Evolutionary conservation across 2,113 vertebrate genomes (phyloP).

Genomic region (Platycercus adscitus): DNA sequence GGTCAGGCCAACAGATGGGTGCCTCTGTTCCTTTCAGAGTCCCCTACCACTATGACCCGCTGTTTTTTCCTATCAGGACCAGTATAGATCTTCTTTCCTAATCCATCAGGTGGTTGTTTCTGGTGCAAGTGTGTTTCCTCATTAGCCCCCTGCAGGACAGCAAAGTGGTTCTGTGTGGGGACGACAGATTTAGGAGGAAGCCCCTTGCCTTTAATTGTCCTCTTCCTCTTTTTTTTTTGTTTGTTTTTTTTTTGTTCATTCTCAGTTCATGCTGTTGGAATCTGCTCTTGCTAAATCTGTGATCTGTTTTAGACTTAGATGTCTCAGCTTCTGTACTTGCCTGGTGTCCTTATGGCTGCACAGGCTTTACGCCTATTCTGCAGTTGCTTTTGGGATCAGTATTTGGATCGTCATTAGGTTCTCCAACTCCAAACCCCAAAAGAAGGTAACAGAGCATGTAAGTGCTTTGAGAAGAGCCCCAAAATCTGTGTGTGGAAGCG

Average conservation of each 20-base stretch:
- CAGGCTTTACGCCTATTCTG: conserved; percentile 86
- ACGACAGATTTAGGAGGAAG: too few species aligned
- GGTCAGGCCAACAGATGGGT: too few species aligned
- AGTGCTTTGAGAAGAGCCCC: neutral
- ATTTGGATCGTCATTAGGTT: conserved; percentile 84
- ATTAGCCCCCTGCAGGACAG: too few species aligned
- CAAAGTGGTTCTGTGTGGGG: too few species aligned
- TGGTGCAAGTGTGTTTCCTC: too few species aligned
- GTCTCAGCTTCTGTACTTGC: conserved; percentile 40
- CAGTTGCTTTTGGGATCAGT: conserved; percentile 79
- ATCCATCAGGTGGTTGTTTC: too few species aligned
- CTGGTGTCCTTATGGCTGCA: conserved; percentile 82
- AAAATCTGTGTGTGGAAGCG: neutral
- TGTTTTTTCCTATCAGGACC: too few species aligned
- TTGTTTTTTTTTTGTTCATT: neutral
- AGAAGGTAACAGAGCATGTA: conserved; percentile 70
- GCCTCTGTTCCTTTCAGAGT: too few species aligned
- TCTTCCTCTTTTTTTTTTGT: too few species aligned
- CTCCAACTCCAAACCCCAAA: conserved; percentile 37
- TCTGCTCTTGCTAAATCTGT: neutral
- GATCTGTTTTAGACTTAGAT: conserved; percentile 9
- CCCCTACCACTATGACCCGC: too few species aligned
- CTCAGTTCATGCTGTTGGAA: neutral
- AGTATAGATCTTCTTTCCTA: too few species aligned
- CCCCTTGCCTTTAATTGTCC: too few species aligned